phyloP scores from a whole-genome alignment of 2,888 invertebrate species.

The Cylloceria caligata region DNA sequence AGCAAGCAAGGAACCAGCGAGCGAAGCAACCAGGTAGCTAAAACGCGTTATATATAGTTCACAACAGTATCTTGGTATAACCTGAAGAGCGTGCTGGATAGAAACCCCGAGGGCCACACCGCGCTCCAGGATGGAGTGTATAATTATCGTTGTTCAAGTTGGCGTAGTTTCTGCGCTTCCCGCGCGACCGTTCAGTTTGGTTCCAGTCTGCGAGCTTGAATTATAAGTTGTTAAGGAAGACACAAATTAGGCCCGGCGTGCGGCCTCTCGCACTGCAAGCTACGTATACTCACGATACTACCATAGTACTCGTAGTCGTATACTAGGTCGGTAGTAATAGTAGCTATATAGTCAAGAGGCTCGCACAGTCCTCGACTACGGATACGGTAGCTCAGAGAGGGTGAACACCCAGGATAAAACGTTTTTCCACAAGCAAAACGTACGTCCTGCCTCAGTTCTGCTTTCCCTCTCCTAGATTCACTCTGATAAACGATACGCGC shows the following conservation, averaged over 20 bases:
- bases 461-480: constrained; percentile 57
- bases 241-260: constrained; percentile 81
- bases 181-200: constrained; percentile 78
- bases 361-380: constrained; percentile 38
- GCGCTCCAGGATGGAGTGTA: constrained; percentile 80
- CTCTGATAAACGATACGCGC: constrained; percentile 65
- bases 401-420: constrained; percentile 62
- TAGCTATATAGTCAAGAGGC: background rate
- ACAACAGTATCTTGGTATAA: constrained; percentile 3
- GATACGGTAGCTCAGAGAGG: constrained; percentile 44
- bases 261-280: constrained; percentile 55
- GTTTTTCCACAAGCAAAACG: constrained; percentile 62
- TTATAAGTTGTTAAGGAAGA: constrained; percentile 84
- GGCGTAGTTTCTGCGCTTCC: constrained; percentile 75
- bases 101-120: constrained; percentile 66
- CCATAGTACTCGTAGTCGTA: background rate
- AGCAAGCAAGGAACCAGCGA: constrained; percentile 44
- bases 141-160: constrained; percentile 84
- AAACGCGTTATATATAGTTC: constrained; percentile 46
- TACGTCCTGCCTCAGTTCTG: constrained; percentile 48
- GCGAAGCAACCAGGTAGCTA: constrained; percentile 61
- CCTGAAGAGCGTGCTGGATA: constrained; percentile 34
- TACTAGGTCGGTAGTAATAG: background rate
- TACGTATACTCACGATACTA: constrained; percentile 3
- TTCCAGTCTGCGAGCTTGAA: constrained; percentile 85